Evolutionary conservation across 2,797 vertebrate species (phyloP).

Genomic region (Lateolabrax maculatus): DNA sequence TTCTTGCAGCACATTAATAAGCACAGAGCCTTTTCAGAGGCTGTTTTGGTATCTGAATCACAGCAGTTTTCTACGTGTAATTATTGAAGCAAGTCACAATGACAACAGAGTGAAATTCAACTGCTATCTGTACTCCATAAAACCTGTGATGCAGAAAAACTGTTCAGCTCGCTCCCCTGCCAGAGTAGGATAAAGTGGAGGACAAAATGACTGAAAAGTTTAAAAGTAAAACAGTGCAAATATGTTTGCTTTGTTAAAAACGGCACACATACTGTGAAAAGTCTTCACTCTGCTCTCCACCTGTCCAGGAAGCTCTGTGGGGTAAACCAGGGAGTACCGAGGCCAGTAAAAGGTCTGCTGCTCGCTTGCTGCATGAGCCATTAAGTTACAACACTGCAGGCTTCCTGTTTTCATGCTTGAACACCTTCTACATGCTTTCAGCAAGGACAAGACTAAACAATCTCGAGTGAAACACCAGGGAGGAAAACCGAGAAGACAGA

Average conservation of each 20-base stretch:
- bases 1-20: slow-evolving; percentile 72
- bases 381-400: slow-evolving; percentile 73
- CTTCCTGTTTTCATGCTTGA: slow-evolving; percentile 78
- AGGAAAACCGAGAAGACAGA: slow-evolving; percentile 54
- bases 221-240: slow-evolving; percentile 44
- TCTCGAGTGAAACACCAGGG: slow-evolving; percentile 63
- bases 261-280: slow-evolving; percentile 17
- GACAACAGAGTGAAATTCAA: slow-evolving; percentile 62
- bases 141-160: slow-evolving; percentile 69
- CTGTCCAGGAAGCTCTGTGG: slow-evolving; percentile 69
- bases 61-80: slow-evolving; percentile 62
- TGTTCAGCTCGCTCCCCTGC: slow-evolving; percentile 46
- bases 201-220: slow-evolving; percentile 40
- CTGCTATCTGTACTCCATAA: slow-evolving; percentile 59
- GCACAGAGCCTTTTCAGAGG: slow-evolving; percentile 52
- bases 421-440: slow-evolving; percentile 76
- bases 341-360: slow-evolving; percentile 66
- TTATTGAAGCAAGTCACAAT: slow-evolving; percentile 72
- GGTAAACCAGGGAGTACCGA: slow-evolving; percentile 52
- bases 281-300: slow-evolving; percentile 39
- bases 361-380: slow-evolving; percentile 66
- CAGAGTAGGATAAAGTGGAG: slow-evolving; percentile 18
- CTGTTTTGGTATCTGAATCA: slow-evolving; percentile 55
- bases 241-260: slow-evolving; percentile 31
- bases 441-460: slow-evolving; percentile 71